phyloP scores from a whole-genome alignment of 23 tunicate species.

The Trididemnum clinides region DNA sequence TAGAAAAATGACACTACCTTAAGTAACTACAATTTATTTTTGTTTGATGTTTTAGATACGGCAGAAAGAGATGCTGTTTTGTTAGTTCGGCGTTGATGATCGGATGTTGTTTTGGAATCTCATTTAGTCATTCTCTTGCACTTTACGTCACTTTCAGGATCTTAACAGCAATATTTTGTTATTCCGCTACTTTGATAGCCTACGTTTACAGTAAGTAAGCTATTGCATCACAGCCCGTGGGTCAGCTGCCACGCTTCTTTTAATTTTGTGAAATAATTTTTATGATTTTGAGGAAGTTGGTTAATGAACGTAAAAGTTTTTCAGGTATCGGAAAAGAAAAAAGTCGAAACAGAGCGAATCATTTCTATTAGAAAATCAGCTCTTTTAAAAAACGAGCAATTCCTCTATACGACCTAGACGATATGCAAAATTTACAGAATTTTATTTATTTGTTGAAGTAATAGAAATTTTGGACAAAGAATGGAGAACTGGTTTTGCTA shows the following conservation, averaged over 20 bases:
- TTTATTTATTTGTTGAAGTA: constrained; percentile 29
- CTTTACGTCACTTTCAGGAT: background rate
- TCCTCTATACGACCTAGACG: no score
- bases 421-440: no score
- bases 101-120: constrained; percentile 12
- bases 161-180: background rate
- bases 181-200: background rate
- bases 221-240: no score
- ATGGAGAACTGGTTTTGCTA: constrained; percentile 42
- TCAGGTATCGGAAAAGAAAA: no score
- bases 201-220: constrained; percentile 51
- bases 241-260: no score
- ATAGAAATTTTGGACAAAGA: constrained; percentile 40
- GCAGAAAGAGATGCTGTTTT: background rate
- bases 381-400: no score
- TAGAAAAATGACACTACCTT: no score
- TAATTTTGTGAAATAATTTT: no score
- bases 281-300: no score
- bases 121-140: background rate
- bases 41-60: constrained; percentile 23
- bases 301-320: no score
- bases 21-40: background rate
- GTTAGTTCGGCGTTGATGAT: background rate
- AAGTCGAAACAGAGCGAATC: no score
- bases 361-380: no score